Evolutionary conservation across 2,113 vertebrate genomes (phyloP).

Genomic region (Toxotes chatareus): DNA sequence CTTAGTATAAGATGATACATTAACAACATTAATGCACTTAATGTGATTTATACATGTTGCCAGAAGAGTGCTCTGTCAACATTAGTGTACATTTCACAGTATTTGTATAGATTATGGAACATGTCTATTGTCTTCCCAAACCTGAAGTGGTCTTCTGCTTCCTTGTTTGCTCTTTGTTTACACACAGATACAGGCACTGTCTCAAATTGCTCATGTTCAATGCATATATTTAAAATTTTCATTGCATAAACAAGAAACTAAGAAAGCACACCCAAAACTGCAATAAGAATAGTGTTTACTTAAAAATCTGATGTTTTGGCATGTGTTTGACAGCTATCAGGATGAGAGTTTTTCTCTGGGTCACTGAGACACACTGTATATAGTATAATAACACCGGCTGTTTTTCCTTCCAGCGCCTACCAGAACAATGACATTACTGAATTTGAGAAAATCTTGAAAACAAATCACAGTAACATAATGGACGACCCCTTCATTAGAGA

Average conservation of each 20-base stretch:
- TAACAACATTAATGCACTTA: not conserved
- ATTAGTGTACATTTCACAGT: not conserved
- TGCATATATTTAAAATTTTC: constrained; percentile 25
- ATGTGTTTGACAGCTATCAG: constrained; percentile 42
- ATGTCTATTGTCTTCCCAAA: constrained; percentile 10
- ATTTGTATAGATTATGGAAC: not conserved
- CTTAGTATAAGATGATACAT: not conserved
- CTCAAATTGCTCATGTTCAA: constrained; percentile 6
- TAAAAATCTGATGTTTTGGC: constrained; percentile 41
- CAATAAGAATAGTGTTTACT: constrained; percentile 68
- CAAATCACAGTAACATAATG: constrained; percentile 99
- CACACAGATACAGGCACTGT: constrained; percentile 19
- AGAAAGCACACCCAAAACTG: constrained; percentile 26
- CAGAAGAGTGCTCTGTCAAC: not conserved
- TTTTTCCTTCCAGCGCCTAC: constrained; percentile 91
- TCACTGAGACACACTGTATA: constrained; percentile 56
- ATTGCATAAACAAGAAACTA: constrained; percentile 51
- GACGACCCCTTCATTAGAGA: constrained; percentile 99
- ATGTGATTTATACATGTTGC: not conserved
- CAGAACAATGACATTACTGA: constrained; percentile 99
- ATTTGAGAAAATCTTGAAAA: constrained; percentile 99
- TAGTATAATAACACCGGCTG: constrained; percentile 42
- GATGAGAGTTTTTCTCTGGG: constrained; percentile 34
- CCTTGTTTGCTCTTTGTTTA: constrained; percentile 29
- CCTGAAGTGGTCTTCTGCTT: constrained; percentile 8